Evolutionary conservation across 2,888 invertebrate species (phyloP).

Genomic region (Reticulitermes lucifugus): DNA sequence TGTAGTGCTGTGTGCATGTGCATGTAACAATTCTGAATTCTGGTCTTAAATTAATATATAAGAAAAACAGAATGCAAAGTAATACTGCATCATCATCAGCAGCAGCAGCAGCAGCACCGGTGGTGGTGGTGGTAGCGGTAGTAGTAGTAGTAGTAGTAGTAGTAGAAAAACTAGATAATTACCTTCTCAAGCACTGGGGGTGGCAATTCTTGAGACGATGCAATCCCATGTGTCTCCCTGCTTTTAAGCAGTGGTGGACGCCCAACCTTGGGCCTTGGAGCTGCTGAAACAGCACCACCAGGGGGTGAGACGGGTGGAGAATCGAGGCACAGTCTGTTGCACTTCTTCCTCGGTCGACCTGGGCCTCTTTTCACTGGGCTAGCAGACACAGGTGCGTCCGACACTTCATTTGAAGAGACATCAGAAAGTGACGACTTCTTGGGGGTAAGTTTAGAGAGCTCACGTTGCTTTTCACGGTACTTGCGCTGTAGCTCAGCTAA

Average conservation of each 20-base stretch:
- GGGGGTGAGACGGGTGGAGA: slow-evolving; percentile 43
- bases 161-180: neutral
- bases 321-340: slow-evolving; percentile 44
- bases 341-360: slow-evolving; percentile 65
- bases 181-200: slow-evolving; percentile 61
- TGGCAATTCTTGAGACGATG: slow-evolving; percentile 55
- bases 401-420: slow-evolving; percentile 20
- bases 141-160: too few relatives aligned
- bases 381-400: neutral
- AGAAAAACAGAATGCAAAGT: too few relatives aligned
- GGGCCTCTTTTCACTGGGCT: slow-evolving; percentile 62
- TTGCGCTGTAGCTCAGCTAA: slow-evolving; percentile 84
- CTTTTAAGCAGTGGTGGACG: slow-evolving; percentile 37
- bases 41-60: too few relatives aligned
- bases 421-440: slow-evolving; percentile 60
- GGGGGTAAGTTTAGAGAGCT: slow-evolving; percentile 78
- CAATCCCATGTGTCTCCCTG: neutral
- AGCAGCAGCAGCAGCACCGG: too few relatives aligned
- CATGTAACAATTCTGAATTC: too few relatives aligned
- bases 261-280: slow-evolving; percentile 36
- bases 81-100: too few relatives aligned
- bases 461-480: slow-evolving; percentile 85
- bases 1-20: too few relatives aligned
- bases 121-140: too few relatives aligned
- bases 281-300: neutral